Evolutionary conservation across 1,140 invertebrate genomes (phyloP).

Genomic region (Camponotus floridanus): DNA sequence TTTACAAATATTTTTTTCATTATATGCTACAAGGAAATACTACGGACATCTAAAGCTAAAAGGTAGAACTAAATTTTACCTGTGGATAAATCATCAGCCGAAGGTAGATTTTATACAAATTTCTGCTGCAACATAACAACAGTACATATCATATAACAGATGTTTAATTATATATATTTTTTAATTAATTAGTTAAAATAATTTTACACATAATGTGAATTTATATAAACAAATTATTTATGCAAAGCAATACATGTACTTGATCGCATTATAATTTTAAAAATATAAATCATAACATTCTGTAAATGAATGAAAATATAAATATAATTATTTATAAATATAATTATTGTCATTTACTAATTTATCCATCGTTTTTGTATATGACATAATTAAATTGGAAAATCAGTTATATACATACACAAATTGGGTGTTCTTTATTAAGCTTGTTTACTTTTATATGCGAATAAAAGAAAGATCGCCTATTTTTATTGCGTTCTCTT

Average conservation of each 20-base stretch:
- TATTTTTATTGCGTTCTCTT: not conserved
- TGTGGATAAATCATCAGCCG: conserved; percentile 6
- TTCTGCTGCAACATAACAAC: conserved; percentile 1
- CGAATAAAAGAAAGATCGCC: not conserved
- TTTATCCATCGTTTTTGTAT: not conserved
- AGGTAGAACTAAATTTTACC: conserved; percentile 39
- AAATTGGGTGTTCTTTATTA: not conserved
- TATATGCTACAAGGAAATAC: not conserved
- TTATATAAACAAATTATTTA: not conserved
- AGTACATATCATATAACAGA: not conserved
- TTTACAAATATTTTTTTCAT: not conserved
- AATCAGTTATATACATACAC: not conserved
- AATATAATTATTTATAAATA: not conserved
- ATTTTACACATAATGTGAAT: not conserved
- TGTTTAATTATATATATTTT: not conserved
- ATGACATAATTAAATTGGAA: conserved; percentile 1
- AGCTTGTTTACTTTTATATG: conserved; percentile 3
- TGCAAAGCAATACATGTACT: conserved; percentile 1
- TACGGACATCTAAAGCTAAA: conserved; percentile 56
- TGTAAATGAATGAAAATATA: not conserved
- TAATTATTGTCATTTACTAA: not conserved
- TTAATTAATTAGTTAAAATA: conserved; percentile 16
- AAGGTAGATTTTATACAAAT: not conserved
- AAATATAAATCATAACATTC: not conserved
- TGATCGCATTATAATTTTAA: not conserved